phyloP scores from a whole-genome alignment of 2,888 invertebrate species.

The Carcina quercana region DNA sequence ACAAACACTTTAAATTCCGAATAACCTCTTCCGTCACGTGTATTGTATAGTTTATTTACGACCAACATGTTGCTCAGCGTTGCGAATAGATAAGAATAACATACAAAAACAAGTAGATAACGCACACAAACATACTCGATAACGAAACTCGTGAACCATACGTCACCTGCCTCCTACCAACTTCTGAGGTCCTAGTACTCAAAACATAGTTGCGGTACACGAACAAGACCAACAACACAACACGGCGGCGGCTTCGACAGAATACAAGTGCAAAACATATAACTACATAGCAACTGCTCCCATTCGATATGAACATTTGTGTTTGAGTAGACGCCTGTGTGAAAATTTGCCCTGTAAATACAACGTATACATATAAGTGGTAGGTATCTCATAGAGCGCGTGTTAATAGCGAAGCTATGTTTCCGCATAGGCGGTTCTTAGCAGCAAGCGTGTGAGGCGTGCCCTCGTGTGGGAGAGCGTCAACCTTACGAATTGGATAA shows the following conservation, averaged over 20 bases:
- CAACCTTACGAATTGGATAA: slow-evolving; percentile 72
- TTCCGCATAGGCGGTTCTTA: slow-evolving; percentile 66
- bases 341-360: slow-evolving; percentile 41
- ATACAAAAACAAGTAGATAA: slow-evolving; percentile 31
- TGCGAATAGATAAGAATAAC: slow-evolving; percentile 16
- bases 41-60: too few relatives aligned
- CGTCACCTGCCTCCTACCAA: slow-evolving; percentile 24
- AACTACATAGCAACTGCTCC: slow-evolving; percentile 35
- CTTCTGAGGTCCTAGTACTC: slow-evolving; percentile 49
- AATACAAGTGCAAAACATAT: slow-evolving; percentile 48
- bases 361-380: slow-evolving; percentile 55
- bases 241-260: slow-evolving; percentile 43
- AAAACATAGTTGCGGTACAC: slow-evolving; percentile 61
- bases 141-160: slow-evolving; percentile 27
- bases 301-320: slow-evolving; percentile 27
- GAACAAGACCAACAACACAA: slow-evolving; percentile 53
- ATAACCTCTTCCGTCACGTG: too few relatives aligned
- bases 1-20: too few relatives aligned
- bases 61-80: slow-evolving; percentile 2
- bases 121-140: slow-evolving; percentile 32
- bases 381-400: slow-evolving; percentile 70
- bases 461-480: slow-evolving; percentile 65
- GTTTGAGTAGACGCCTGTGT: slow-evolving; percentile 33
- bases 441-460: slow-evolving; percentile 51
- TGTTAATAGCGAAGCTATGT: slow-evolving; percentile 69